These are phyloP conservation scores for Sesamia nonagrioides DNA, from an alignment of 1,140 invertebrate genomes.

Conservation along the genomic window DNA sequence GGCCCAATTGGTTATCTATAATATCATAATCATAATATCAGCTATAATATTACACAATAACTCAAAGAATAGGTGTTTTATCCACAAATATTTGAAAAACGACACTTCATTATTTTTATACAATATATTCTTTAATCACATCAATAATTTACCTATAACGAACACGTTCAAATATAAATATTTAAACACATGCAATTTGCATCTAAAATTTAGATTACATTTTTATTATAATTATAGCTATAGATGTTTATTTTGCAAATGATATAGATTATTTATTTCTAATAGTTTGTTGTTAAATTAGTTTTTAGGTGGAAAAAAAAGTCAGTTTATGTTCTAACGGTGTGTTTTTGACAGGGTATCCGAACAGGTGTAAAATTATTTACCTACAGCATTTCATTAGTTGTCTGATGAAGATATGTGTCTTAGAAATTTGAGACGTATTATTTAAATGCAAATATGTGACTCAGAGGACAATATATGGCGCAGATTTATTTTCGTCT, in stretches of 20 bases:
- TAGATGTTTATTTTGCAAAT: neutral
- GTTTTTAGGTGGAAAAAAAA: neutral
- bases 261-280: neutral
- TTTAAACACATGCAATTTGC: neutral
- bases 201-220: conserved; percentile 13
- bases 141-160: neutral
- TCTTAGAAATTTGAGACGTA: neutral
- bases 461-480: neutral
- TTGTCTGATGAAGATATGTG: neutral
- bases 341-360: conserved; percentile 7
- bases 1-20: no score
- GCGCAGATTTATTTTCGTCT: no score
- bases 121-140: no score
- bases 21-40: no score
- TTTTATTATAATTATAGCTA: neutral
- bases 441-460: conserved; percentile 1
- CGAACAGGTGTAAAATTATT: neutral
- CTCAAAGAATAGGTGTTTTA: conserved; percentile 22
- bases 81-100: conserved; percentile 34
- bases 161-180: conserved; percentile 24
- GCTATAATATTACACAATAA: conserved; percentile 35
- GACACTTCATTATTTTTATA: neutral
- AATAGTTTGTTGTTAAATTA: neutral
- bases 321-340: neutral
- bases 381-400: neutral